A percentile compares a stretch with the other conserved stretches of the same genome.
Conservation (phyloP, 2,797 vertebrate genomes). For the Takifugu ocellatus region DNA sequence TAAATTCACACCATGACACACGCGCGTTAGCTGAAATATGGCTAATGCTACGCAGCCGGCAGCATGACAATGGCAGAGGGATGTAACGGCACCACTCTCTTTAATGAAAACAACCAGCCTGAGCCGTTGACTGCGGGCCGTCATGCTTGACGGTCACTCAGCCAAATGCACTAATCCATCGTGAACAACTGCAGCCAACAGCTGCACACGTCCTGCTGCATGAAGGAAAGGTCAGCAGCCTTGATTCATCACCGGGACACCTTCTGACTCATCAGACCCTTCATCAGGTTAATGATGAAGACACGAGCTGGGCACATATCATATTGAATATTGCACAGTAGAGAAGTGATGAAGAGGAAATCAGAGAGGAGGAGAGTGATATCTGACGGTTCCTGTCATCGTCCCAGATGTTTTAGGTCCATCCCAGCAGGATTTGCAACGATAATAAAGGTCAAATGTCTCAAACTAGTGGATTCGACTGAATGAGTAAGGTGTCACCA, state of each 20-base stretch:
- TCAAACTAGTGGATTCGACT: too few species aligned
- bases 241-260: conserved; percentile 14
- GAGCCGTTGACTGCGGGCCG: conserved; percentile 61
- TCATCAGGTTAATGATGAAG: too few species aligned
- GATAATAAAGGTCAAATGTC: too few species aligned
- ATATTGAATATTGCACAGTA: too few species aligned
- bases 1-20: conserved; percentile 4
- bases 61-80: conserved; percentile 38
- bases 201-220: conserved; percentile 66
- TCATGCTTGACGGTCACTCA: conserved; percentile 62
- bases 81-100: conserved; percentile 60
- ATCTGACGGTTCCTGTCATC: too few species aligned
- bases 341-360: too few species aligned
- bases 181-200: conserved; percentile 68
- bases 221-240: conserved; percentile 33
- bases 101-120: conserved; percentile 71
- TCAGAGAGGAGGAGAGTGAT: too few species aligned
- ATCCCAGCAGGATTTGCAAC: too few species aligned
- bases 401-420: too few species aligned
- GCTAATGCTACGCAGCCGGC: conserved; percentile 27
- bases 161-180: conserved; percentile 61
- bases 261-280: conserved; percentile 11
- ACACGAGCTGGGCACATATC: too few species aligned
- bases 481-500: too few species aligned
- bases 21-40: conserved; percentile 36